Conservation (phyloP, 1,140 invertebrate genomes). For the Euborellia annulipes region DNA sequence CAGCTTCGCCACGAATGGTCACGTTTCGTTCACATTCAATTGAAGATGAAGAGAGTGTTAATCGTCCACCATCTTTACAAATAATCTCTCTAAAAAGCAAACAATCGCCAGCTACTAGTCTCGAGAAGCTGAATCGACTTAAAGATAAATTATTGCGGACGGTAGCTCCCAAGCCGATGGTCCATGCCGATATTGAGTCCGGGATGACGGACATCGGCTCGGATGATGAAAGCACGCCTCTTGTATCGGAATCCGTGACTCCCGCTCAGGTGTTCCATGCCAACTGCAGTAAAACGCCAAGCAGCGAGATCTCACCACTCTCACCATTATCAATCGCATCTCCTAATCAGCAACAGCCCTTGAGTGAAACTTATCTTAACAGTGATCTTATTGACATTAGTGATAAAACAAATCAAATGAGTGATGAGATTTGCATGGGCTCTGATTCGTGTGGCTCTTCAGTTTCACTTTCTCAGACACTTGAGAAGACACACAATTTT, state of each 20-base stretch:
- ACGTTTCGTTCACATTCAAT: conserved; percentile 23
- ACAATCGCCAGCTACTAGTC: conserved; percentile 14
- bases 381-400: too few species aligned
- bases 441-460: conserved; percentile 9
- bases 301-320: conserved; percentile 11
- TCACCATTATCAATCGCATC: background rate
- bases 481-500: conserved; percentile 8
- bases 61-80: background rate
- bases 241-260: conserved; percentile 34
- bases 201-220: conserved; percentile 21
- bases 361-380: too few species aligned
- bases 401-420: background rate
- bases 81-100: conserved; percentile 6
- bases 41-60: conserved; percentile 19
- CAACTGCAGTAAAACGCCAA: conserved; percentile 3
- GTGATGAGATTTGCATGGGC: background rate
- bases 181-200: conserved; percentile 23
- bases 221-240: conserved; percentile 44
- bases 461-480: conserved; percentile 7
- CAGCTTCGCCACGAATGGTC: conserved; percentile 19
- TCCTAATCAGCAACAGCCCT: background rate
- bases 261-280: conserved; percentile 15
- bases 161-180: conserved; percentile 30
- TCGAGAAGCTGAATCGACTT: conserved; percentile 26
- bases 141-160: conserved; percentile 29